Evolutionary conservation across 2,113 vertebrate species (phyloP).

Genomic region (Crotalus viridis): DNA sequence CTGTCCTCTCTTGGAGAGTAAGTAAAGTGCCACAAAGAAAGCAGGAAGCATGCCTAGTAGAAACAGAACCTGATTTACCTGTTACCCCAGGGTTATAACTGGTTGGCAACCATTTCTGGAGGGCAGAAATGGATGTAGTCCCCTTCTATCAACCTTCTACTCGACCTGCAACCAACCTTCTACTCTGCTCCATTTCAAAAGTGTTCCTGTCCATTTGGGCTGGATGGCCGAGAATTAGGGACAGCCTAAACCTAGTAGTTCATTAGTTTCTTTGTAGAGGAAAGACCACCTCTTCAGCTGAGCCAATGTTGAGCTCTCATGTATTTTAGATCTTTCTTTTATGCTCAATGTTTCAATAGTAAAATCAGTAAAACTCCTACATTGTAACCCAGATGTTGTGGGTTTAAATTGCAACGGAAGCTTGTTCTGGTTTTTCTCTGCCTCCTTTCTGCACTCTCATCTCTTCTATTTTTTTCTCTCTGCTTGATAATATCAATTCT

Average conservation of each 20-base stretch:
- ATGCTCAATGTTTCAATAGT: neutral
- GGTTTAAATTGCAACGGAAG: neutral
- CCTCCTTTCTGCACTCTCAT: neutral
- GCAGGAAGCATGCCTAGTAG: neutral
- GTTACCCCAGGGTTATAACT: neutral
- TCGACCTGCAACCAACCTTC: neutral
- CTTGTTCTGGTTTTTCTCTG: neutral
- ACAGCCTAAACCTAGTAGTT: neutral
- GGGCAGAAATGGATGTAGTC: neutral
- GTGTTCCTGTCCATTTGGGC: neutral
- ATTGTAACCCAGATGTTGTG: neutral
- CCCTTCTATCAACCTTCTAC: neutral
- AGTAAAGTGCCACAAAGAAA: neutral
- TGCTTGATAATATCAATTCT: neutral
- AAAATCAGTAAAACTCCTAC: neutral
- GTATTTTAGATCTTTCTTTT: neutral
- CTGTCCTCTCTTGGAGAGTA: neutral
- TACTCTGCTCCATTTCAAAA: neutral
- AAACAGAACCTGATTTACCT: neutral
- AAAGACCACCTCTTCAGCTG: neutral
- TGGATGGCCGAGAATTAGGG: too few relatives aligned
- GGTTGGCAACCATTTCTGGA: neutral
- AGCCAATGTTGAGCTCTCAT: neutral
- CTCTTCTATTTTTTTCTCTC: neutral
- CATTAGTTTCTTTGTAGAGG: neutral